Evolutionary conservation across 1,140 invertebrate genomes (phyloP), one percentile per base, ranked within the genome.

Genomic region (Zaprionus tsacasi): DNA sequence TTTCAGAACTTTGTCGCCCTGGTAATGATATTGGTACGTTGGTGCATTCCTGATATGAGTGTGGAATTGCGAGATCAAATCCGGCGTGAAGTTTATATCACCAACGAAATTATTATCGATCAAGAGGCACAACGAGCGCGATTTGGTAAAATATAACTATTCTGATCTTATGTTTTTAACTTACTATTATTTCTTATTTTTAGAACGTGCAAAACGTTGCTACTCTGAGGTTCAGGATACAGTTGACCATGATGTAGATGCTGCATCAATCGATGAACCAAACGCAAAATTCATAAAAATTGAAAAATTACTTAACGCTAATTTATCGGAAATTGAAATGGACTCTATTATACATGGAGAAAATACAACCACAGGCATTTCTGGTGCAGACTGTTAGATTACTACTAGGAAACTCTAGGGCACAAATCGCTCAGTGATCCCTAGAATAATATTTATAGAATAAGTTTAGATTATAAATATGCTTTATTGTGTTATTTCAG

Each of bases 41-140:
- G 96, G 96, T 94, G 96, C 64, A 97, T 98, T 64, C 97, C 97
- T 4, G 97, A 98, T 92, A 95, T 98, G 92, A 96, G 97, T 3
- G 94, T 94, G 25, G 94, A 95, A 68, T 93, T 98, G 52, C 93
- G 94, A 15, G 96, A 97, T 89, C 95, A 96, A 92, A 98, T 98
- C 82, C 94, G 97, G 30, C 94, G 97, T 72, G 97, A 98, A 93
- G 95, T 96, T 6, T 97, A 97, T 93, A 94, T 98, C 68, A 98
- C 97, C 63, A 98, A 97, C 93, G 97, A 97, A 92, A 96, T 98
- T 79, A 97, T 98, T 69, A 96, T 98, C 73, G 95, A 95, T 76
- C 95, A 96, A 81, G 96, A 98, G 92, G 93, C 96, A 4, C 86
- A 94, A 63, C 83, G 95, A 60, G 95, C 95, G 3, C 92, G 94